phyloP scores from a whole-genome alignment of 2,888 invertebrate species.

The Hipparchia sbordonii region DNA sequence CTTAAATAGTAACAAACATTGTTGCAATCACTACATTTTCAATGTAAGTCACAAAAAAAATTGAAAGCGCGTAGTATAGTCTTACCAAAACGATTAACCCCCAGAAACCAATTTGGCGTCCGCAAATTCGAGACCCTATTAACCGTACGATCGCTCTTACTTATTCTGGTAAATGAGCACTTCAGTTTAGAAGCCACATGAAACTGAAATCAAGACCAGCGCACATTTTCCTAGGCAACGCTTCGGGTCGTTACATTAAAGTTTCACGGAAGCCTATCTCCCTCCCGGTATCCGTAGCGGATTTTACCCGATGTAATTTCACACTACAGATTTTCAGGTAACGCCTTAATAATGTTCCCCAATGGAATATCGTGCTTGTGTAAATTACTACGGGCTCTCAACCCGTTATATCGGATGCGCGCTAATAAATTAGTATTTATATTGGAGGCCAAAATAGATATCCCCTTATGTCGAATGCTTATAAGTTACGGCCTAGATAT shows the following conservation, averaged over 20 bases:
- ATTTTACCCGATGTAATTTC: conserved; percentile 64
- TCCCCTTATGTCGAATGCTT: background rate
- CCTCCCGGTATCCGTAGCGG: conserved; percentile 53
- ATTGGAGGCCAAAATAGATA: conserved; percentile 4
- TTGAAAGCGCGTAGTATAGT: background rate
- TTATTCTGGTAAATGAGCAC: conserved; percentile 62
- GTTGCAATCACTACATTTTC: background rate
- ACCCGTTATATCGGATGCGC: conserved; percentile 24
- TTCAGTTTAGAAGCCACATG: conserved; percentile 59
- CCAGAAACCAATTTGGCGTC: conserved; percentile 26
- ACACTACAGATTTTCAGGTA: conserved; percentile 59
- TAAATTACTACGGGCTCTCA: conserved; percentile 33
- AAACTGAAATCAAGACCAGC: conserved; percentile 65
- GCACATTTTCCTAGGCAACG: conserved; percentile 60
- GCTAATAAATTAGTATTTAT: conserved; percentile 28
- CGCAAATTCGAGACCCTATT: conserved; percentile 30
- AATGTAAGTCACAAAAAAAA: background rate
- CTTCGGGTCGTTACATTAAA: conserved; percentile 66
- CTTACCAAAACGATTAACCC: conserved; percentile 9
- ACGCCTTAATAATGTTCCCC: conserved; percentile 51
- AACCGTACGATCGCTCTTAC: conserved; percentile 46
- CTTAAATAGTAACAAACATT: background rate
- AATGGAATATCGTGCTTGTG: conserved; percentile 28
- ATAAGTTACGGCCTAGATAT: background rate
- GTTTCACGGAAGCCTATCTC: conserved; percentile 60